Conservation (phyloP, 2,888 invertebrate genomes). For the Trimorus sp. region DNA sequence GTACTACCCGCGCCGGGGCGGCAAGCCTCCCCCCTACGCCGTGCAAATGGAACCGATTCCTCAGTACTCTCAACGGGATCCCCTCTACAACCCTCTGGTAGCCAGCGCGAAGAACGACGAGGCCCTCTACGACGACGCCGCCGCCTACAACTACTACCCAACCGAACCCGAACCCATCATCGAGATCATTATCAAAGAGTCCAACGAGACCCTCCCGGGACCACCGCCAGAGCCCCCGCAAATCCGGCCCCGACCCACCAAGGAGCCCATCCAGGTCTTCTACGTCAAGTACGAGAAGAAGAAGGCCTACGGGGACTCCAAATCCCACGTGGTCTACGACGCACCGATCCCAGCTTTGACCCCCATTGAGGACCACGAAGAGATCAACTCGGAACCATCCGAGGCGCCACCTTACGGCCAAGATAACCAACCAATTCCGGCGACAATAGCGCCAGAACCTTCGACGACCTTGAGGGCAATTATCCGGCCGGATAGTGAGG, state of each 20-base stretch:
- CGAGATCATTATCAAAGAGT: constrained; percentile 95
- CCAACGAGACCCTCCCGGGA: constrained; percentile 88
- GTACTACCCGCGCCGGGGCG: constrained; percentile 73
- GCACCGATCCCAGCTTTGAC: constrained; percentile 90
- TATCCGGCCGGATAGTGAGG: constrained; percentile 93
- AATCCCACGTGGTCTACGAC: constrained; percentile 89
- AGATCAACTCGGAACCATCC: constrained; percentile 73
- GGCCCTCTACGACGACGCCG: constrained; percentile 73
- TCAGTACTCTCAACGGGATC: constrained; percentile 91
- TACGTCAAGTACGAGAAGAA: constrained; percentile 94
- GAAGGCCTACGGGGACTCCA: constrained; percentile 87
- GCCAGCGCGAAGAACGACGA: constrained; percentile 82
- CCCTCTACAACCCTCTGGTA: constrained; percentile 86
- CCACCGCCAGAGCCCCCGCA: constrained; percentile 83
- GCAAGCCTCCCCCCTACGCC: constrained; percentile 87
- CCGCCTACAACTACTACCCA: constrained; percentile 77
- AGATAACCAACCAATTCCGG: constrained; percentile 78
- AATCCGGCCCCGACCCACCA: constrained; percentile 82
- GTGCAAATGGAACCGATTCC: constrained; percentile 91
- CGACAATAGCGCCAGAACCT: constrained; percentile 83
- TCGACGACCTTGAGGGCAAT: constrained; percentile 92
- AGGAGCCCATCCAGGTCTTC: constrained; percentile 94
- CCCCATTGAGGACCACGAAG: constrained; percentile 86
- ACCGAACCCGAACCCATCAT: constrained; percentile 93
- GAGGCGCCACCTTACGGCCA: constrained; percentile 83